Percentiles rank a stretch among this genome's conserved stretches.
These are phyloP conservation scores for Vireo altiloquus DNA, from an alignment of 2,113 vertebrate genomes.

Conservation along the genomic window DNA sequence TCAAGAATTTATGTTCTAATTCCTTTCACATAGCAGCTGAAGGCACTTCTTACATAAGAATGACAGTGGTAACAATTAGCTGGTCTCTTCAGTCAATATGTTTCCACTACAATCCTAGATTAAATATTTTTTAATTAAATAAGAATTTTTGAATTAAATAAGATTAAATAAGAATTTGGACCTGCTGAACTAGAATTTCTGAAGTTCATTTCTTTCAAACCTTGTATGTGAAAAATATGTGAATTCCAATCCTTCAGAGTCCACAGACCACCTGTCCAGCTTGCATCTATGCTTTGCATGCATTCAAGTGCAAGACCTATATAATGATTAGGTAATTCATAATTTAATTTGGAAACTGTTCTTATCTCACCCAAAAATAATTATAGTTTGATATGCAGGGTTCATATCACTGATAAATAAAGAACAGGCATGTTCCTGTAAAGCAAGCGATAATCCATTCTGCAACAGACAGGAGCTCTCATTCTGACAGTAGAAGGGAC, in stretches of 20 bases:
- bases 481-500: not conserved
- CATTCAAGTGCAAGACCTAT: not conserved
- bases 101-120: not conserved
- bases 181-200: not conserved
- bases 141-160: too few relatives aligned
- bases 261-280: not conserved
- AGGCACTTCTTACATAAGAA: not conserved
- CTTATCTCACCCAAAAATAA: not conserved
- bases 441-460: not conserved
- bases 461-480: not conserved
- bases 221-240: not conserved
- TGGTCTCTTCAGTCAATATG: slow-evolving; percentile 12
- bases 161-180: not conserved
- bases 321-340: not conserved
- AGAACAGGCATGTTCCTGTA: not conserved
- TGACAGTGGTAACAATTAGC: slow-evolving; percentile 1
- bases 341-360: not conserved
- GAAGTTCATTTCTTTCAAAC: not conserved
- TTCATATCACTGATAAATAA: slow-evolving; percentile 2
- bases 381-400: not conserved
- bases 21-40: not conserved
- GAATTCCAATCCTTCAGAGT: not conserved
- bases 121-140: not conserved
- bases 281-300: not conserved
- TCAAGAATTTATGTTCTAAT: slow-evolving; percentile 19